A percentile compares a stretch with the other conserved stretches of the same genome.
These are phyloP conservation scores for Piaya cayana DNA, from an alignment of 2,113 vertebrate species.

Conservation along the genomic window DNA sequence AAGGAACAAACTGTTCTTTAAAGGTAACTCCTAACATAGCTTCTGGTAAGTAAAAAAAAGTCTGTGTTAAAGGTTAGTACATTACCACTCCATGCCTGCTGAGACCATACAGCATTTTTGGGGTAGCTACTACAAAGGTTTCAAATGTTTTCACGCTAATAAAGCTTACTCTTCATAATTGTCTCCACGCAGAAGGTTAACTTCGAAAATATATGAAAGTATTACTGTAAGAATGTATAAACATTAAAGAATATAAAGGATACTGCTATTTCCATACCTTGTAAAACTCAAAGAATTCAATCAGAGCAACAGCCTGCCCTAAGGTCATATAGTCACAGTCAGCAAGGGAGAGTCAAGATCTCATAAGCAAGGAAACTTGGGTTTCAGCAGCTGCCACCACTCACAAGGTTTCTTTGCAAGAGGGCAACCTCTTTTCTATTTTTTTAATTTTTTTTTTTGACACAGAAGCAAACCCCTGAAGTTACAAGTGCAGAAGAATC, in stretches of 20 bases:
- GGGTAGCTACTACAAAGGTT: not conserved
- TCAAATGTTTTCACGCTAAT: not conserved
- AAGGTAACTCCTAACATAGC: not conserved
- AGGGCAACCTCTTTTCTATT: not conserved
- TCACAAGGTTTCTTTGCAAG: not conserved
- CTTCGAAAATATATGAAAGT: not conserved
- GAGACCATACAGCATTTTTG: not conserved
- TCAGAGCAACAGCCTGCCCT: not conserved
- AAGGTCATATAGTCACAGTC: not conserved
- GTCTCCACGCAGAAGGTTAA: not conserved
- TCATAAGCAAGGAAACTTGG: not conserved
- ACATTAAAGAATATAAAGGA: not conserved
- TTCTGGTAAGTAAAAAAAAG: not conserved
- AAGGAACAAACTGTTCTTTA: not conserved
- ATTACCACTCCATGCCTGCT: not conserved
- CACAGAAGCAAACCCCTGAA: not conserved
- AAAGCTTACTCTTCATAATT: not conserved
- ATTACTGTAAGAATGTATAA: not conserved
- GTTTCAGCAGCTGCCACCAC: not conserved
- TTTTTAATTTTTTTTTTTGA: not conserved
- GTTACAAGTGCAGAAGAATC: not conserved
- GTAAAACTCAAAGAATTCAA: not conserved
- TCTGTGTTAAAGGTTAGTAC: not conserved
- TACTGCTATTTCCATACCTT: not conserved
- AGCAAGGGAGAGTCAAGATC: not conserved